Conservation (phyloP, 2,888 invertebrate species). For the Cyclophora punctaria region DNA sequence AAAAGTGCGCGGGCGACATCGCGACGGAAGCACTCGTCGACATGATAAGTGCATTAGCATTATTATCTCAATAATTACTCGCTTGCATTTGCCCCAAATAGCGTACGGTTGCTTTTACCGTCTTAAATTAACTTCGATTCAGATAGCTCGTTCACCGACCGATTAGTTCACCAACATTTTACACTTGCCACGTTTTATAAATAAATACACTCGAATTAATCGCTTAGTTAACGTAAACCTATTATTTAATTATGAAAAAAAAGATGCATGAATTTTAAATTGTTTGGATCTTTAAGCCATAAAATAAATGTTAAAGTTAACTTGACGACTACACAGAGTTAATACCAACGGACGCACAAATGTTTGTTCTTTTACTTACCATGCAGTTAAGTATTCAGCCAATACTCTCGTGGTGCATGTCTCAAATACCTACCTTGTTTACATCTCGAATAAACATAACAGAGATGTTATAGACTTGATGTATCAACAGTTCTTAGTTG, state of each 20-base stretch:
- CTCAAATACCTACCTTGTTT: slow-evolving; percentile 47
- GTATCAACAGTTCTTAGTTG: no score
- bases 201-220: neutral
- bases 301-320: neutral
- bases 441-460: slow-evolving; percentile 23
- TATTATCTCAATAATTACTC: slow-evolving; percentile 74
- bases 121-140: slow-evolving; percentile 58
- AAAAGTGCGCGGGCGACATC: slow-evolving; percentile 35
- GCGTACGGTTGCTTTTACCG: slow-evolving; percentile 52
- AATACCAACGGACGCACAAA: slow-evolving; percentile 40
- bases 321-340: slow-evolving; percentile 10
- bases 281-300: neutral
- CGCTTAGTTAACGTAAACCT: neutral
- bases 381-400: slow-evolving; percentile 40
- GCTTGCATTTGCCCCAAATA: slow-evolving; percentile 72
- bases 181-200: neutral
- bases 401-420: slow-evolving; percentile 31
- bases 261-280: neutral
- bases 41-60: slow-evolving; percentile 75
- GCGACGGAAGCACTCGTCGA: slow-evolving; percentile 67
- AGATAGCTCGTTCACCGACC: slow-evolving; percentile 35
- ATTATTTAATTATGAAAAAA: neutral
- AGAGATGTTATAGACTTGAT: no score
- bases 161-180: slow-evolving; percentile 31
- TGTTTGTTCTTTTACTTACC: slow-evolving; percentile 65